A percentile compares a stretch with the other conserved stretches of the same genome.
Conservation (phyloP, 2,797 vertebrate genomes). For the Liasis olivaceus region DNA sequence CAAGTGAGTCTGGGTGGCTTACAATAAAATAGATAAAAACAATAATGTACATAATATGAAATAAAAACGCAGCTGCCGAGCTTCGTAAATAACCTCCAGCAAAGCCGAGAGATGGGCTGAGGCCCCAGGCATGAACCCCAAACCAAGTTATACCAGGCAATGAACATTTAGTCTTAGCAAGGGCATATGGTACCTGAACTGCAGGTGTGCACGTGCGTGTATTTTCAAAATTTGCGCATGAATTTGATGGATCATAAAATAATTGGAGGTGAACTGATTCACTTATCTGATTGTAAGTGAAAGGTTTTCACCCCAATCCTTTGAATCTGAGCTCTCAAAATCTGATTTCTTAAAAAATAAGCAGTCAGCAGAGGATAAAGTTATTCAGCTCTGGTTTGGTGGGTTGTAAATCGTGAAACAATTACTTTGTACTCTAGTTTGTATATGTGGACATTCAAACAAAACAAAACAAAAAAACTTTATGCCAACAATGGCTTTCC, state of each 20-base stretch:
- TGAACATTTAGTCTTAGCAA: neutral
- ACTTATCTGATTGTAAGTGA: no score
- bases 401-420: no score
- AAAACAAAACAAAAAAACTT: neutral
- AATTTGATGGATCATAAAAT: neutral
- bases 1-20: neutral
- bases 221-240: neutral
- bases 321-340: neutral
- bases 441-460: neutral
- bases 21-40: neutral
- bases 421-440: neutral
- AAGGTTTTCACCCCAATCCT: neutral
- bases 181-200: neutral
- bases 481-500: neutral
- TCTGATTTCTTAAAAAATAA: neutral
- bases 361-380: neutral
- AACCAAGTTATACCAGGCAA: neutral
- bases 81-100: neutral
- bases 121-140: no score
- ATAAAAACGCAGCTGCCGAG: neutral
- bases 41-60: neutral
- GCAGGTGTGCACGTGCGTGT: rapidly evolving
- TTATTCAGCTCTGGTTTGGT: no score
- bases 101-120: neutral
- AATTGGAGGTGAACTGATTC: neutral